These are phyloP conservation scores for Gephyroberyx darwinii DNA, from an alignment of 2,797 vertebrate species.

Conservation along the genomic window DNA sequence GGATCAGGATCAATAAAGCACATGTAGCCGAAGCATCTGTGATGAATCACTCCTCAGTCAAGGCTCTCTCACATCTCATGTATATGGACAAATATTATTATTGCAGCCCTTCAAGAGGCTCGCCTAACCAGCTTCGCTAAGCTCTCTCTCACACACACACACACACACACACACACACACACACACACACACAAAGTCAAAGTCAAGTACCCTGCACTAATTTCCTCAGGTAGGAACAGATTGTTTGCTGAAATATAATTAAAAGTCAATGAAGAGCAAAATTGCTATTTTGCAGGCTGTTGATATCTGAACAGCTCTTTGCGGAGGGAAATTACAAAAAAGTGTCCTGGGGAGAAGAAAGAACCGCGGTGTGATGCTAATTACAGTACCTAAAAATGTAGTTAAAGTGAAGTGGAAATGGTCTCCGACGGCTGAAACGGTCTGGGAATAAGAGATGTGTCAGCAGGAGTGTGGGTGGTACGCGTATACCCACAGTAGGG, in stretches of 20 bases:
- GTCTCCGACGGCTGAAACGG: slow-evolving; percentile 2
- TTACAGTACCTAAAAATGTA: slow-evolving; percentile 5
- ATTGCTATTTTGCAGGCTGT: slow-evolving; percentile 39
- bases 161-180: neutral
- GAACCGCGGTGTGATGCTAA: neutral
- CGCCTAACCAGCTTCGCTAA: neutral
- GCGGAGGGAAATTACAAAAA: slow-evolving; percentile 26
- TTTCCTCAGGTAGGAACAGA: slow-evolving; percentile 46
- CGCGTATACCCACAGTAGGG: neutral
- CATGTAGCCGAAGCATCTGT: neutral
- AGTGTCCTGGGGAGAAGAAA: slow-evolving; percentile 13
- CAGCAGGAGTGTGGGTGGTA: slow-evolving; percentile 16
- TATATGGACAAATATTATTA: slow-evolving; percentile 24
- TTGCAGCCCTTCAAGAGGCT: slow-evolving; percentile 16
- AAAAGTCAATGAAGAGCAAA: slow-evolving; percentile 63
- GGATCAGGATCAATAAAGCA: neutral
- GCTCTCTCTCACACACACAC: neutral
- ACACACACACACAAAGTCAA: slow-evolving; percentile 10
- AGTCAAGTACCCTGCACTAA: slow-evolving; percentile 23
- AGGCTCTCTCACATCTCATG: slow-evolving; percentile 2
- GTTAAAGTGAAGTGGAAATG: slow-evolving; percentile 13
- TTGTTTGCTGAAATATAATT: slow-evolving; percentile 57
- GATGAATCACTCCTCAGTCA: slow-evolving; percentile 10
- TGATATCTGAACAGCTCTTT: slow-evolving; percentile 32
- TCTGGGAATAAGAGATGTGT: slow-evolving; percentile 5